phyloP scores from a whole-genome alignment of 2,888 invertebrate genomes.

The Lasioglossum pauxillum region DNA sequence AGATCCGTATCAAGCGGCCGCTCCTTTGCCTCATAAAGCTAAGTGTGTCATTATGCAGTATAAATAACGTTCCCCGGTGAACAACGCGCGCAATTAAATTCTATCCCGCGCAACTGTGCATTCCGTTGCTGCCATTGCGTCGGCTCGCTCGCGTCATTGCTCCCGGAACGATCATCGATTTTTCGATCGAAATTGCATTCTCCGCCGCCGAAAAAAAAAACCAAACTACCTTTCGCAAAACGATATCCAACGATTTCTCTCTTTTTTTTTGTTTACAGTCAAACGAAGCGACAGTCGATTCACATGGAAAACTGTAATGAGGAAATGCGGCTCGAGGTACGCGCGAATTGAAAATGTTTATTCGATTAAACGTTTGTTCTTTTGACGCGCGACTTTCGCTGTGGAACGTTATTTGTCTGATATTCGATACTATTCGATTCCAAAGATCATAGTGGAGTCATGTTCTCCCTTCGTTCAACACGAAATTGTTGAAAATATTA shows the following conservation, averaged over 20 bases:
- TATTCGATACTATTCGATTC: too few relatives aligned
- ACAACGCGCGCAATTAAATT: slow-evolving; percentile 35
- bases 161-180: not conserved
- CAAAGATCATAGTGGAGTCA: too few relatives aligned
- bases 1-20: slow-evolving; percentile 11
- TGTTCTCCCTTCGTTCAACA: too few relatives aligned
- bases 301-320: not conserved
- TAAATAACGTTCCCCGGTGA: slow-evolving; percentile 22
- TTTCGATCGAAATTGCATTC: slow-evolving; percentile 13
- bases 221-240: not conserved
- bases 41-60: slow-evolving; percentile 30
- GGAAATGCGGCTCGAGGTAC: not conserved
- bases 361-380: not conserved
- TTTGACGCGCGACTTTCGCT: not conserved
- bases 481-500: too few relatives aligned
- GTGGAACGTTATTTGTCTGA: not conserved
- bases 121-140: not conserved
- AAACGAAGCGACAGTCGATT: not conserved
- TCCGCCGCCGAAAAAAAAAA: not conserved
- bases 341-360: not conserved
- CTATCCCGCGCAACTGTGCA: not conserved
- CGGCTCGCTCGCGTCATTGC: not conserved
- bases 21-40: slow-evolving; percentile 23
- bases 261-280: not conserved
- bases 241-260: not conserved